These are phyloP conservation scores for Harpalus rufipes DNA, from an alignment of 2,888 invertebrate species.

Conservation along the genomic window DNA sequence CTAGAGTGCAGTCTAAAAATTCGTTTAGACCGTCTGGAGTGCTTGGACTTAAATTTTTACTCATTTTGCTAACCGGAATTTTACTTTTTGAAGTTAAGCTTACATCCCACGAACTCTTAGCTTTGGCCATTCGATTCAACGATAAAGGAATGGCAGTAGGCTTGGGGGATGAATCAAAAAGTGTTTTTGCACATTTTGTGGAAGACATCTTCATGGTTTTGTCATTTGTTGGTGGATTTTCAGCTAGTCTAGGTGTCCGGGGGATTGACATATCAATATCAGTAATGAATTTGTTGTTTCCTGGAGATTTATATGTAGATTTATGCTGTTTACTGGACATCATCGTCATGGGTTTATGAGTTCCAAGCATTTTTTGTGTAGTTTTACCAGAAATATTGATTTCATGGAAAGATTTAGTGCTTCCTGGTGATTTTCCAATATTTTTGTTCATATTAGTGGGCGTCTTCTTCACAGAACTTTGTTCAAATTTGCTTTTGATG, in stretches of 20 bases:
- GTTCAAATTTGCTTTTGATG: constrained; percentile 32
- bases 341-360: constrained; percentile 52
- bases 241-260: not conserved
- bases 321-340: constrained; percentile 39
- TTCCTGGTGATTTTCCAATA: not conserved
- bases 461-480: constrained; percentile 34
- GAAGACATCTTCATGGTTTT: constrained; percentile 11
- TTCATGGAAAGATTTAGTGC: constrained; percentile 26
- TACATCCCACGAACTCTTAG: constrained; percentile 73
- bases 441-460: not conserved
- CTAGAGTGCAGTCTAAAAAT: constrained; percentile 46
- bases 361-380: not conserved
- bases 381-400: constrained; percentile 21
- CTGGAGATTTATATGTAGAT: not conserved
- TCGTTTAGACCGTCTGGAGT: constrained; percentile 76
- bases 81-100: constrained; percentile 71
- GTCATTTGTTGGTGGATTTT: not conserved
- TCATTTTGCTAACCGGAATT: constrained; percentile 74
- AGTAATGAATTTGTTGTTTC: constrained; percentile 13
- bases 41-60: constrained; percentile 74
- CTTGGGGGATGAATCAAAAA: not conserved
- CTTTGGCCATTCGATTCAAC: constrained; percentile 70
- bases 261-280: constrained; percentile 1
- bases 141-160: constrained; percentile 45
- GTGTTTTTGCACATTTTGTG: constrained; percentile 16